Conservation (phyloP, 2,888 invertebrate genomes). For the Ashinkailepas kermadecensis region DNA sequence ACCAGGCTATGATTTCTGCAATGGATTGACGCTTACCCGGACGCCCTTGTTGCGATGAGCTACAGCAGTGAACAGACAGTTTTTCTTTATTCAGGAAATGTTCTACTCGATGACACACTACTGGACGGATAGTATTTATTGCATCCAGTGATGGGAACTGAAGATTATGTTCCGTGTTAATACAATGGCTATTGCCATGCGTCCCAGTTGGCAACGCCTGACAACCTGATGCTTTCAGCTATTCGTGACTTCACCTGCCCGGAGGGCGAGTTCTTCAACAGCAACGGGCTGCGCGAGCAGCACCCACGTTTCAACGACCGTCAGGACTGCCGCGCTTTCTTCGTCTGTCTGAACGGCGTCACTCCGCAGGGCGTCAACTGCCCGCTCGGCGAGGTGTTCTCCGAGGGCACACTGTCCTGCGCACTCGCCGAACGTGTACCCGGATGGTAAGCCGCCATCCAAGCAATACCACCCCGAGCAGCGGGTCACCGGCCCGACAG, state of each 20-base stretch:
- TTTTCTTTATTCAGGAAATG: too few relatives aligned
- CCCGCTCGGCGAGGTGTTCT: constrained; percentile 81
- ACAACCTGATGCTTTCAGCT: neutral
- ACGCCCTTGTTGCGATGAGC: too few relatives aligned
- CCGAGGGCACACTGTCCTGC: constrained; percentile 72
- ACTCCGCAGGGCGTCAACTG: constrained; percentile 84
- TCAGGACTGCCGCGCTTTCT: constrained; percentile 82
- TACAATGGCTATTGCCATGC: too few relatives aligned
- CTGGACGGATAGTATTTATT: too few relatives aligned
- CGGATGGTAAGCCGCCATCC: constrained; percentile 62
- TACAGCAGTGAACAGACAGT: too few relatives aligned
- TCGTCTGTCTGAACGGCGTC: constrained; percentile 75
- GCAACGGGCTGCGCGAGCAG: constrained; percentile 61
- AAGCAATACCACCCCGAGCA: too few relatives aligned
- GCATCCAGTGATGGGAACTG: too few relatives aligned
- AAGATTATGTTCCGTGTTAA: too few relatives aligned
- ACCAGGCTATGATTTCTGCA: too few relatives aligned
- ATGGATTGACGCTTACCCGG: too few relatives aligned
- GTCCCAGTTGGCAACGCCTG: neutral
- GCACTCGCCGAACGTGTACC: constrained; percentile 58
- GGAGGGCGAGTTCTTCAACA: constrained; percentile 56
- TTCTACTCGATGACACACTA: too few relatives aligned
- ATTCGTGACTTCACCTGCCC: constrained; percentile 73
- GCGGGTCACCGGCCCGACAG: constrained; percentile 47
- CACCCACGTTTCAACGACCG: constrained; percentile 82